Evolutionary conservation across 2,113 vertebrate species (phyloP).

Genomic region (Gobio gobio): DNA sequence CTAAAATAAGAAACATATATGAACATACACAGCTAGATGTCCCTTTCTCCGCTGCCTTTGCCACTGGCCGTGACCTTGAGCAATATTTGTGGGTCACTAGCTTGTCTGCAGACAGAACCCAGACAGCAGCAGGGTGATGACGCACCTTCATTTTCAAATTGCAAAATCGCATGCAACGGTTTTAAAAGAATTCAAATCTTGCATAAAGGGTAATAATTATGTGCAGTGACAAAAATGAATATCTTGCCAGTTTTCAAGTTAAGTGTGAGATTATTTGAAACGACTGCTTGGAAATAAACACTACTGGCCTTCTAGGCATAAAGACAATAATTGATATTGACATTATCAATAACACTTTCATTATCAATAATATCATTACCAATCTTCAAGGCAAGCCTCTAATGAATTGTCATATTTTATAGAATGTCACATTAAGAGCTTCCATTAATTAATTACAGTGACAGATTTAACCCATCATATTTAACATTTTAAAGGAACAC

Average conservation of each 20-base stretch:
- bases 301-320: not conserved
- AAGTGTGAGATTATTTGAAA: not conserved
- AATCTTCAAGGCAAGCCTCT: not conserved
- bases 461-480: no score
- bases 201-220: not conserved
- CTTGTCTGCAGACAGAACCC: not conserved
- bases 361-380: not conserved
- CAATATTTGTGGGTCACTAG: not conserved
- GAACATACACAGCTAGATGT: not conserved
- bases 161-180: not conserved
- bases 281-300: not conserved
- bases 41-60: not conserved
- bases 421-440: no score
- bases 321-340: not conserved
- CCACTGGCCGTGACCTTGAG: not conserved
- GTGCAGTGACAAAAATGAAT: not conserved
- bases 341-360: not conserved
- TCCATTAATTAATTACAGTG: no score
- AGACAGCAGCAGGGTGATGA: not conserved
- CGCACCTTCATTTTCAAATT: not conserved
- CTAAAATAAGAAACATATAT: conserved; percentile 47
- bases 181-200: not conserved
- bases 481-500: no score
- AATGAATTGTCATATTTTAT: no score
- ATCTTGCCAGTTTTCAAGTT: not conserved